phyloP scores from a whole-genome alignment of 2,888 invertebrate species.

The Acrobasis consociella region DNA sequence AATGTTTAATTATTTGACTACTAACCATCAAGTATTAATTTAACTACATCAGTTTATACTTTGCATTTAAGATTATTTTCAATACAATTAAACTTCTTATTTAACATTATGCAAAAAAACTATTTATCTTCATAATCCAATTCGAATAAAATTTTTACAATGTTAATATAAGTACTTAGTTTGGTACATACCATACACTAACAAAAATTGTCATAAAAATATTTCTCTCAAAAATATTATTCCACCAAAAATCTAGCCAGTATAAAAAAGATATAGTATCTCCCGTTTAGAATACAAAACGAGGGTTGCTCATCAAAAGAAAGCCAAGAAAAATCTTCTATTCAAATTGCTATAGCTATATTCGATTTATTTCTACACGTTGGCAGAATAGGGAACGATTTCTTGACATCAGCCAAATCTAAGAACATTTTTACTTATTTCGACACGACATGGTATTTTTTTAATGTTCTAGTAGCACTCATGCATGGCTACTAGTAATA shows the following conservation, averaged over 20 bases:
- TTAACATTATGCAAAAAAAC: too few relatives aligned
- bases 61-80: too few relatives aligned
- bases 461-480: not conserved
- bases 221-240: not conserved
- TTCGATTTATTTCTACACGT: slow-evolving; percentile 20
- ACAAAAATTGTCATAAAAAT: not conserved
- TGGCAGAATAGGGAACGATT: slow-evolving; percentile 20
- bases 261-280: slow-evolving; percentile 9
- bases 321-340: slow-evolving; percentile 28
- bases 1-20: too few relatives aligned
- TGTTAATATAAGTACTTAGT: too few relatives aligned
- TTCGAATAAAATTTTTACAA: too few relatives aligned
- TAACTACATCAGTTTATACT: too few relatives aligned
- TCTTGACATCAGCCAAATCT: slow-evolving; percentile 22
- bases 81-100: too few relatives aligned
- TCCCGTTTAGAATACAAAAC: slow-evolving; percentile 32
- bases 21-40: too few relatives aligned
- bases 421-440: not conserved
- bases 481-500: too few relatives aligned
- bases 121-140: too few relatives aligned
- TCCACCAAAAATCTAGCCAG: not conserved
- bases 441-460: not conserved
- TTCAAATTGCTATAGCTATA: slow-evolving; percentile 28
- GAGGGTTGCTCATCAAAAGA: slow-evolving; percentile 21
- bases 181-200: too few relatives aligned